Conservation (phyloP, 2,113 vertebrate genomes). For the Baryphthengus martii region DNA sequence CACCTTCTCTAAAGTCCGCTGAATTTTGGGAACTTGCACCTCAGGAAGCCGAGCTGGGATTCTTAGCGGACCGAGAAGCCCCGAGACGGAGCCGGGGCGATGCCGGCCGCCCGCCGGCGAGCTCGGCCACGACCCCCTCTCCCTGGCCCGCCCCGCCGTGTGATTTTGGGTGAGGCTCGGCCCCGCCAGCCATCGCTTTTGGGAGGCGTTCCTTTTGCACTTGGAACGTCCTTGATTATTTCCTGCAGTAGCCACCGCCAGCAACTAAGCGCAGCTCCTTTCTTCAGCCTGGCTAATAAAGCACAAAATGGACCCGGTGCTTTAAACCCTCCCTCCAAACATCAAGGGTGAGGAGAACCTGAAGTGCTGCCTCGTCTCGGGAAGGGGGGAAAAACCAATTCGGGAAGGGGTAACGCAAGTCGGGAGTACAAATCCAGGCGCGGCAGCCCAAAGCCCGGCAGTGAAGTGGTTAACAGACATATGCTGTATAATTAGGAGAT, state of each 20-base stretch:
- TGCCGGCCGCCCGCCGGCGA: too few species aligned
- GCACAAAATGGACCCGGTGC: neutral
- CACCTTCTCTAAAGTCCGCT: accelerated
- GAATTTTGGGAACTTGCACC: accelerated
- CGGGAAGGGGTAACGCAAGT: neutral
- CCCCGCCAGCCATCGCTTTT: neutral
- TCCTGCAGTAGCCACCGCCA: neutral
- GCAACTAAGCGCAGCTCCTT: neutral
- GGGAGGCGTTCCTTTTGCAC: neutral
- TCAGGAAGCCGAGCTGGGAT: accelerated
- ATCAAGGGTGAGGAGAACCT: neutral
- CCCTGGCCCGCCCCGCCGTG: neutral
- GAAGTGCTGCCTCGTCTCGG: neutral
- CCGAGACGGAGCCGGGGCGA: neutral
- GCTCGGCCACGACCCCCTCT: neutral
- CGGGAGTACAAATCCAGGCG: constrained; percentile 2
- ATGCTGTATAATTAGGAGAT: constrained; percentile 86
- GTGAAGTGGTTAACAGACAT: constrained; percentile 79
- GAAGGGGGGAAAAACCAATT: neutral
- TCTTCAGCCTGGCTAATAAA: neutral
- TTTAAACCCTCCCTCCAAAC: neutral
- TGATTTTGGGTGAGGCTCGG: neutral
- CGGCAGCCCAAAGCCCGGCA: neutral
- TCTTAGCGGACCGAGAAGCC: neutral
- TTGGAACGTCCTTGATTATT: neutral